A percentile compares a stretch with the other conserved stretches of the same genome.
phyloP scores from a whole-genome alignment of 2,113 vertebrate species.

The Muntiacus muntjak region DNA sequence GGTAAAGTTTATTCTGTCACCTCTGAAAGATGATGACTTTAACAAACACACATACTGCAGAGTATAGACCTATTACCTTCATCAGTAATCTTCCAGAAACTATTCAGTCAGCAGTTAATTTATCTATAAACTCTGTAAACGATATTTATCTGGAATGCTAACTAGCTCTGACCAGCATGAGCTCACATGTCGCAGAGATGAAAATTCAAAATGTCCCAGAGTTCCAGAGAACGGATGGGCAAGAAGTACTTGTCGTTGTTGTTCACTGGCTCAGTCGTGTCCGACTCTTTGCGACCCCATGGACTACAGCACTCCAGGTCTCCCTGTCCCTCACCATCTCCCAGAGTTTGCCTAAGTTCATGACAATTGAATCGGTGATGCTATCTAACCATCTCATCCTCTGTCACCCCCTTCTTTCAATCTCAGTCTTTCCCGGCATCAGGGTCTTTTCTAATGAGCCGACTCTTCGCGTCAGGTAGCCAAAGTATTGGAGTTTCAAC shows the following conservation, averaged over 20 bases:
- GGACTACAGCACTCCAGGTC: neutral
- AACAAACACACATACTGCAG: conserved; percentile 32
- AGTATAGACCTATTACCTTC: neutral
- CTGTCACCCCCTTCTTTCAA: neutral
- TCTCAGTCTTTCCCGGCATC: neutral
- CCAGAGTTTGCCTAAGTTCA: neutral
- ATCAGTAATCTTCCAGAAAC: neutral
- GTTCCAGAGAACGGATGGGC: neutral
- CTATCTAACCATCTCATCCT: neutral
- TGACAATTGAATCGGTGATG: neutral
- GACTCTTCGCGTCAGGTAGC: neutral
- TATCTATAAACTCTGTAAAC: neutral
- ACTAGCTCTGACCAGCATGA: conserved; percentile 8
- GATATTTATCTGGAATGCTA: conserved; percentile 15
- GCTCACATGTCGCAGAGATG: neutral
- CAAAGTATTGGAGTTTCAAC: neutral
- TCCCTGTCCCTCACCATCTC: neutral
- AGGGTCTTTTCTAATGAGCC: neutral
- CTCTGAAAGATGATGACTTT: neutral
- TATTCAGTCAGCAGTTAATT: neutral
- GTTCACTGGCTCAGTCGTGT: neutral
- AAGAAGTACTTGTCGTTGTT: neutral
- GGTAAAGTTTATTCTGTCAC: conserved; percentile 23
- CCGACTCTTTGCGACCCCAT: neutral
- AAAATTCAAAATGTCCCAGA: conserved; percentile 35